Conservation (phyloP, 2,113 vertebrate species). For the Burhinus bistriatus region DNA sequence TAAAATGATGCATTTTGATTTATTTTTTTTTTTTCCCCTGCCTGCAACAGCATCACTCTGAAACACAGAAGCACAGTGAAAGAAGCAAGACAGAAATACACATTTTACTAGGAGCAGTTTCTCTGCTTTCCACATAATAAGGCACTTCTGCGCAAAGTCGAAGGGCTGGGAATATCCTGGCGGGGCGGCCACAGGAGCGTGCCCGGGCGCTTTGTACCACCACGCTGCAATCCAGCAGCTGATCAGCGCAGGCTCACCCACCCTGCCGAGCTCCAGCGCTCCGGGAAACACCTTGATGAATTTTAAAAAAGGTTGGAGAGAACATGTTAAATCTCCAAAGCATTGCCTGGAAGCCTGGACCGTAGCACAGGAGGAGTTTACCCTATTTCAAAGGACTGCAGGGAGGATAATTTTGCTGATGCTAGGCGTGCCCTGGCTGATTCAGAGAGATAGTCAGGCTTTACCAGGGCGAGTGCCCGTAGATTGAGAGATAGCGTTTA, state of each 20-base stretch:
- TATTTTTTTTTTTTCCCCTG: background rate
- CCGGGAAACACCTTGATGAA: background rate
- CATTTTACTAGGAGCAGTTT: background rate
- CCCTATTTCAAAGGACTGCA: background rate
- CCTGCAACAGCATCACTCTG: background rate
- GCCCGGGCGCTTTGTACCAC: accelerated
- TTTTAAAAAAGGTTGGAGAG: background rate
- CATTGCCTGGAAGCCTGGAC: background rate
- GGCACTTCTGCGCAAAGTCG: background rate
- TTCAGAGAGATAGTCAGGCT: background rate
- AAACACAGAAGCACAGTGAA: background rate
- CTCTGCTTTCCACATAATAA: background rate
- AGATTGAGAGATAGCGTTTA: background rate
- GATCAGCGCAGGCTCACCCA: accelerated
- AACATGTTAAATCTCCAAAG: background rate
- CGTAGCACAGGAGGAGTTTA: background rate
- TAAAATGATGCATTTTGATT: background rate
- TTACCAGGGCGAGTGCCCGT: background rate
- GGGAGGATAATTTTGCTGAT: background rate
- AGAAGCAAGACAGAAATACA: background rate
- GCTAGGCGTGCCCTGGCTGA: background rate
- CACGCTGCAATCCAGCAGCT: accelerated
- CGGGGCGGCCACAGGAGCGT: accelerated
- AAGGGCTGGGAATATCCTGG: background rate
- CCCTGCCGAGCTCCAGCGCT: accelerated